A percentile compares a stretch with the other conserved stretches of the same genome.
These are phyloP conservation scores for Phyllostomus hastatus DNA, from an alignment of 2,113 vertebrate genomes.

Conservation along the genomic window DNA sequence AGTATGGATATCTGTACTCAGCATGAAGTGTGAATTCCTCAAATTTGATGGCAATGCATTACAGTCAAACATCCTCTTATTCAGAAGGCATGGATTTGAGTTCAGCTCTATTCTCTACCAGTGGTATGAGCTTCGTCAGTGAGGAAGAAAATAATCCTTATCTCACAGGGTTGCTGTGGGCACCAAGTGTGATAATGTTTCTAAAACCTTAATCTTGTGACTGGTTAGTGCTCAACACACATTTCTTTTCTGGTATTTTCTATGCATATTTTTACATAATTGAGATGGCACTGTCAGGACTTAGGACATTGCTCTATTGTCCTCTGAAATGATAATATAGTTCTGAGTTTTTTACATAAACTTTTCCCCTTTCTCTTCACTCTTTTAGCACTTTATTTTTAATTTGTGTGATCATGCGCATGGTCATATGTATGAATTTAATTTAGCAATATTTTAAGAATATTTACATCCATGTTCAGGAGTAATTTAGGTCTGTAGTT, in stretches of 20 bases:
- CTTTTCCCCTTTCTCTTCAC: neutral
- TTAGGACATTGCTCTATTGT: neutral
- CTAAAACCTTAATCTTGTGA: neutral
- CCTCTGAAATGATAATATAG: neutral
- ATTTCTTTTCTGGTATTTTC: neutral
- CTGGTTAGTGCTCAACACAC: neutral
- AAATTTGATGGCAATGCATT: neutral
- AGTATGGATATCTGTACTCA: neutral
- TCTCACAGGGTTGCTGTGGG: neutral
- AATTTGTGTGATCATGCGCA: neutral
- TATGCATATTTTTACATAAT: neutral
- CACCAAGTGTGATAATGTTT: neutral
- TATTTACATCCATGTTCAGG: neutral
- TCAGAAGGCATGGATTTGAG: neutral
- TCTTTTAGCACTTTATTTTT: neutral
- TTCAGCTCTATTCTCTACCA: neutral
- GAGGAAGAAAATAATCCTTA: neutral
- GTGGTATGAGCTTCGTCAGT: accelerated
- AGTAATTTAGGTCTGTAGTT: neutral
- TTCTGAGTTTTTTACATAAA: neutral
- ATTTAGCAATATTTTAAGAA: neutral
- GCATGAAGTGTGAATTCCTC: neutral
- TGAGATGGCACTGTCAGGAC: neutral
- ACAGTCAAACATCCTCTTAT: neutral
- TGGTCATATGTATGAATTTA: neutral